Base-by-base conservation (phyloP, 2,888 invertebrate species). In the Microchrysa polita region DNA sequence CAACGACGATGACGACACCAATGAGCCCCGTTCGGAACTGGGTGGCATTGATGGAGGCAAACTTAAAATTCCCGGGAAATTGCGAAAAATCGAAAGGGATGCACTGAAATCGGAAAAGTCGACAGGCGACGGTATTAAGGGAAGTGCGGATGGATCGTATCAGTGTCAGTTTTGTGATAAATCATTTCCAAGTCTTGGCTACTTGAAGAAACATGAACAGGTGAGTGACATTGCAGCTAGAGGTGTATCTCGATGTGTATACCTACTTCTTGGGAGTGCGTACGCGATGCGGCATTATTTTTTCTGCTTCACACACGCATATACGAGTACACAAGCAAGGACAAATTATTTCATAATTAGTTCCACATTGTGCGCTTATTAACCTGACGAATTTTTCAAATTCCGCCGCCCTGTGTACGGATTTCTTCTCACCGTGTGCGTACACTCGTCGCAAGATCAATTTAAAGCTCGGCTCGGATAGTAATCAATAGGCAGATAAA, bases 181-280 rank as follows among this genome's bases (percentile, higher is more conserved):
- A 84, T 93, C 95, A 78, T 96, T 95, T 86, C 92, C 95, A 18
- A 89, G 94, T 79, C 90, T 93, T 78, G 93, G 93, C 77, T 93
- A 93, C 83, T 89, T 96, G 79, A 94, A 94, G 86, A 93, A 94
- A 86, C 96, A 96, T 88, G 94, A 96, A 86, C 95, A 95, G 93
- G 95, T 95, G 85, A 82, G 86, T 80, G 61, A 48, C 72, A 5
- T 14, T 12, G 18, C n/a, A n/a, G 27, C 27, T 34, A 53, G 16
- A 34, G 27, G n/a, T n/a, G n/a, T n/a, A n/a, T n/a, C n/a, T n/a
- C n/a, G n/a, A n/a, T n/a, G n/a, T n/a, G n/a, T n/a, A n/a, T n/a
- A n/a, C n/a, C n/a, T n/a, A 44, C n/a, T n/a, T n/a, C n/a, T n/a
- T n/a, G n/a, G n/a, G n/a, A n/a, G n/a, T n/a, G n/a, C n/a, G n/a